phyloP scores from a whole-genome alignment of 1,140 invertebrate genomes.

The Philopotamus ludificatus region DNA sequence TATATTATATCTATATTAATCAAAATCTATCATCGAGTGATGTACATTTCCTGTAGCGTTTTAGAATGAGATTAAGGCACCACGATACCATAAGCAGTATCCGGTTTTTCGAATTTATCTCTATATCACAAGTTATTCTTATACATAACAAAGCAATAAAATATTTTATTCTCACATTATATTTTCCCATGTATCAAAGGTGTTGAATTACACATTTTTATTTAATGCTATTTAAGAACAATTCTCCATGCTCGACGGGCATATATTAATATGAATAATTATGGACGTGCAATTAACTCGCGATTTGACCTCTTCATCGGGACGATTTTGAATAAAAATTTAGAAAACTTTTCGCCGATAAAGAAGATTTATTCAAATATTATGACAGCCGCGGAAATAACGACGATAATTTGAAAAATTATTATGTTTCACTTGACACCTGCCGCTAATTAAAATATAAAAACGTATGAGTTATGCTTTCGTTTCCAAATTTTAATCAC shows the following conservation, averaged over 20 bases:
- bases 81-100: neutral
- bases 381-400: conserved; percentile 4
- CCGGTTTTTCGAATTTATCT: conserved; percentile 8
- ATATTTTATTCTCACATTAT: too few species aligned
- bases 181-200: too few species aligned
- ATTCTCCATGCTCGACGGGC: too few species aligned
- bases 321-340: neutral
- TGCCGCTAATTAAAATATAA: neutral
- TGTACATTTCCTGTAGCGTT: conserved; percentile 20
- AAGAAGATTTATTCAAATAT: conserved; percentile 24
- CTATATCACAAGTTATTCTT: too few species aligned
- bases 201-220: too few species aligned
- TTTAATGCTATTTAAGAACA: too few species aligned
- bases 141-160: too few species aligned
- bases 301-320: neutral
- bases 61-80: conserved; percentile 22
- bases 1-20: conserved; percentile 19
- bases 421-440: conserved; percentile 7
- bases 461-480: neutral
- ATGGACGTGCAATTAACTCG: too few species aligned
- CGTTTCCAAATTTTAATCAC: neutral
- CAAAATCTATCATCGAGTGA: conserved; percentile 22
- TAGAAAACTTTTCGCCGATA: neutral
- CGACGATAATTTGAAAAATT: conserved; percentile 13
- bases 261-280: too few species aligned